Evolutionary conservation across 2,797 vertebrate genomes (phyloP).

Genomic region (Sciurus carolinensis): DNA sequence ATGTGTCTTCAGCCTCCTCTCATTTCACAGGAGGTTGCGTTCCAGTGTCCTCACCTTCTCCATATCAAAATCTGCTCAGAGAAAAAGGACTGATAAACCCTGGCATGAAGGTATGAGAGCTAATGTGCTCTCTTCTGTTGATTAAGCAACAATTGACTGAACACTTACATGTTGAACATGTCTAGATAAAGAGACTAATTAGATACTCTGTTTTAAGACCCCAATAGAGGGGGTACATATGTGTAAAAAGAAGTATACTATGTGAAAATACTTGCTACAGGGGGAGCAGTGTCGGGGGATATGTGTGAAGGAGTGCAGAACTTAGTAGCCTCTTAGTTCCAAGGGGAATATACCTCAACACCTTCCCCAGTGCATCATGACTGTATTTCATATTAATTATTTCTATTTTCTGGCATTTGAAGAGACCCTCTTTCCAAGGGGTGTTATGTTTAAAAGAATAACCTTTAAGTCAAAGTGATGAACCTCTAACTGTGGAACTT

Average conservation of each 20-base stretch:
- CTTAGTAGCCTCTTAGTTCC: background rate
- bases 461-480: background rate
- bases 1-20: background rate
- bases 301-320: background rate
- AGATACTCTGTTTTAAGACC: background rate
- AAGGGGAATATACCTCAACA: background rate
- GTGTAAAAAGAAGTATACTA: background rate
- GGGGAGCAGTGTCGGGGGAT: background rate
- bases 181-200: background rate
- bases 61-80: background rate
- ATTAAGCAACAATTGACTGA: background rate
- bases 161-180: background rate
- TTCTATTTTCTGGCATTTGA: background rate
- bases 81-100: background rate
- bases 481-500: background rate
- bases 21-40: rapidly evolving
- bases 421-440: background rate
- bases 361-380: background rate
- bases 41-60: background rate
- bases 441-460: background rate
- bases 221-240: background rate
- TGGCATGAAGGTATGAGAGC: background rate
- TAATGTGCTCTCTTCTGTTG: background rate
- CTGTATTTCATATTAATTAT: background rate
- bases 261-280: background rate